Evolutionary conservation across 2,797 vertebrate genomes (phyloP).

Genomic region (Catostomus latipinnis): DNA sequence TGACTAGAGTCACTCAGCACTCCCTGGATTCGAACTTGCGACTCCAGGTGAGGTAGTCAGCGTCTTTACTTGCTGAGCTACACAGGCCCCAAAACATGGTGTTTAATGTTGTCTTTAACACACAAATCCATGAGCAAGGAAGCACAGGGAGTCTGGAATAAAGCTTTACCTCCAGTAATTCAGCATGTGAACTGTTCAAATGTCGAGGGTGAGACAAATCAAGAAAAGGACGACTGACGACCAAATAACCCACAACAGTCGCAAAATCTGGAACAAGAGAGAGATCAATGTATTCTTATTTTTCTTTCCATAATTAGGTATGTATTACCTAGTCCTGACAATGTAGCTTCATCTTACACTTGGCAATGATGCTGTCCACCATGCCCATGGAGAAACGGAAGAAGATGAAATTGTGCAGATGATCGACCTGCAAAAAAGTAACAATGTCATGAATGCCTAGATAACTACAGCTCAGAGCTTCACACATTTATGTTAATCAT

Average conservation of each 20-base stretch:
- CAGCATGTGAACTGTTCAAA: constrained; percentile 86
- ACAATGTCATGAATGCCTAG: too few relatives aligned
- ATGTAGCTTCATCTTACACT: constrained; percentile 83
- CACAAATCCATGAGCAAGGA: background rate
- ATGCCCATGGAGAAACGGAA: constrained; percentile 99
- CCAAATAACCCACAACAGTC: constrained; percentile 95
- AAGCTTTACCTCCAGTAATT: constrained; percentile 89
- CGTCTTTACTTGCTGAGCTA: too few relatives aligned
- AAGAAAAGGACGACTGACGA: constrained; percentile 94
- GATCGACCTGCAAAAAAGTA: constrained; percentile 85
- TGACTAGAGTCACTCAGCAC: too few relatives aligned
- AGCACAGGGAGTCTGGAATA: background rate
- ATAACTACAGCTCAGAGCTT: too few relatives aligned
- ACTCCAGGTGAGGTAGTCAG: too few relatives aligned
- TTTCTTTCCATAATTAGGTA: background rate
- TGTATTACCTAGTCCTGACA: background rate
- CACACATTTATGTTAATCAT: too few relatives aligned
- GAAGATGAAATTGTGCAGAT: constrained; percentile 95
- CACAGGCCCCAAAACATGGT: too few relatives aligned
- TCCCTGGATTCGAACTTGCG: too few relatives aligned
- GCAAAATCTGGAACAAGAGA: constrained; percentile 84
- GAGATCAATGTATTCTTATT: background rate
- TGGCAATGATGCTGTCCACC: constrained; percentile 94
- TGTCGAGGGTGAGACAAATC: constrained; percentile 85
- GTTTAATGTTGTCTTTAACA: too few relatives aligned